These are phyloP conservation scores for Taurulus bubalis DNA, from an alignment of 2,113 vertebrate species.

Conservation along the genomic window DNA sequence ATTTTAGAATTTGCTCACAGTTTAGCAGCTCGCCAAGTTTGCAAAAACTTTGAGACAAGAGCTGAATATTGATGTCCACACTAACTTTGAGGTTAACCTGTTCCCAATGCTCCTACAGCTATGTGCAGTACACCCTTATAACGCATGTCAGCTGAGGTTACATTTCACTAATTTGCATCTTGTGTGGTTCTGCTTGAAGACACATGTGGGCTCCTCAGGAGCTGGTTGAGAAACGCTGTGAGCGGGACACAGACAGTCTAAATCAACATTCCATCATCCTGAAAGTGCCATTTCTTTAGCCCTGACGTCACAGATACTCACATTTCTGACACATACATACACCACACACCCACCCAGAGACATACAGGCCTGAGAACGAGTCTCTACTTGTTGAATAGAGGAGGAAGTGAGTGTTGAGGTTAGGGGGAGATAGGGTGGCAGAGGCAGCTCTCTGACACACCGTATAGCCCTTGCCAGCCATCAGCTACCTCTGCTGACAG, in stretches of 20 bases:
- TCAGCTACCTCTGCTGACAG: slow-evolving; percentile 72
- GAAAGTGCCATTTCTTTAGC: slow-evolving; percentile 37
- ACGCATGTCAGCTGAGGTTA: slow-evolving; percentile 26
- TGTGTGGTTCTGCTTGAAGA: not conserved
- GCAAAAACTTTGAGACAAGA: slow-evolving; percentile 2
- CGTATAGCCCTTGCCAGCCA: slow-evolving; percentile 52
- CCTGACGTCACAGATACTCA: slow-evolving; percentile 57
- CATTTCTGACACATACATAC: slow-evolving; percentile 66
- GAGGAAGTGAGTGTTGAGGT: slow-evolving; percentile 72
- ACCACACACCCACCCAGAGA: slow-evolving; percentile 67
- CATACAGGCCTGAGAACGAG: slow-evolving; percentile 60
- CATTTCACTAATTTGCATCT: slow-evolving; percentile 11
- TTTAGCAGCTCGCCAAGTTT: slow-evolving; percentile 11
- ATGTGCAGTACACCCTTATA: slow-evolving; percentile 12
- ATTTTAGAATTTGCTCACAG: not conserved
- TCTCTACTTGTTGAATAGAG: slow-evolving; percentile 70
- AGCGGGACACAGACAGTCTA: not conserved
- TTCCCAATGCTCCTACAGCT: slow-evolving; percentile 4
- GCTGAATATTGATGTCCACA: not conserved
- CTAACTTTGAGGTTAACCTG: slow-evolving; percentile 7
- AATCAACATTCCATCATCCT: slow-evolving; percentile 8
- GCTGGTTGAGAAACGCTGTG: not conserved
- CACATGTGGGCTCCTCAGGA: not conserved
- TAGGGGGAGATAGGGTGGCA: slow-evolving; percentile 17
- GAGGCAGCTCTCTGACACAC: slow-evolving; percentile 63